phyloP scores from a whole-genome alignment of 2,113 vertebrate species.

The Eidolon helvum region DNA sequence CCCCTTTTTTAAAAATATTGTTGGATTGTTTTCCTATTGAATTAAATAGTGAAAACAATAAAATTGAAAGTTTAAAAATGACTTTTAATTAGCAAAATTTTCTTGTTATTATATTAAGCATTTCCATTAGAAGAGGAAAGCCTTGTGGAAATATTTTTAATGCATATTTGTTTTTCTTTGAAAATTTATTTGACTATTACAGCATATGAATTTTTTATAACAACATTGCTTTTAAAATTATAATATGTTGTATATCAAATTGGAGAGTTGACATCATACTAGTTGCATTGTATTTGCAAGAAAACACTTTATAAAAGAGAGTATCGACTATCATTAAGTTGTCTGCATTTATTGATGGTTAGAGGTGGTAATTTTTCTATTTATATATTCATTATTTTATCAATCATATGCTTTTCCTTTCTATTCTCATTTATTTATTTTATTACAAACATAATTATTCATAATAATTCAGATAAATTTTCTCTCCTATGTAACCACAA shows the following conservation, averaged over 20 bases:
- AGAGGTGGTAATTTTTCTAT: not conserved
- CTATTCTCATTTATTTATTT: not conserved
- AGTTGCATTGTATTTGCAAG: not conserved
- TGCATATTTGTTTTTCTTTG: conserved; percentile 36
- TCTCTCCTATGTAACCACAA: not conserved
- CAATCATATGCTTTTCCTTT: not conserved
- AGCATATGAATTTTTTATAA: conserved; percentile 53
- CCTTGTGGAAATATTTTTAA: conserved; percentile 48
- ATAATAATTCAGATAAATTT: not conserved
- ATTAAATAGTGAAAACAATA: conserved; percentile 20
- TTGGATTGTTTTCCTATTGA: not conserved
- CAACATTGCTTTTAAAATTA: conserved; percentile 49
- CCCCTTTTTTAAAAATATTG: not conserved
- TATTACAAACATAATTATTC: not conserved
- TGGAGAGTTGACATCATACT: not conserved
- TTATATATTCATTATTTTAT: conserved; percentile 17
- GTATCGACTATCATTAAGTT: not conserved
- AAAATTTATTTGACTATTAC: conserved; percentile 50
- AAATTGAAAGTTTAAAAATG: conserved; percentile 52
- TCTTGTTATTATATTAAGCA: conserved; percentile 18
- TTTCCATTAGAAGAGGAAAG: conserved; percentile 41
- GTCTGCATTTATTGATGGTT: not conserved
- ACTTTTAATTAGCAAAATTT: conserved; percentile 29
- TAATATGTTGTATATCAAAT: not conserved
- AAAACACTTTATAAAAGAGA: not conserved